These are phyloP conservation scores for Clarias laeviceps DNA, from an alignment of 2,797 vertebrate genomes.

Conservation along the genomic window DNA sequence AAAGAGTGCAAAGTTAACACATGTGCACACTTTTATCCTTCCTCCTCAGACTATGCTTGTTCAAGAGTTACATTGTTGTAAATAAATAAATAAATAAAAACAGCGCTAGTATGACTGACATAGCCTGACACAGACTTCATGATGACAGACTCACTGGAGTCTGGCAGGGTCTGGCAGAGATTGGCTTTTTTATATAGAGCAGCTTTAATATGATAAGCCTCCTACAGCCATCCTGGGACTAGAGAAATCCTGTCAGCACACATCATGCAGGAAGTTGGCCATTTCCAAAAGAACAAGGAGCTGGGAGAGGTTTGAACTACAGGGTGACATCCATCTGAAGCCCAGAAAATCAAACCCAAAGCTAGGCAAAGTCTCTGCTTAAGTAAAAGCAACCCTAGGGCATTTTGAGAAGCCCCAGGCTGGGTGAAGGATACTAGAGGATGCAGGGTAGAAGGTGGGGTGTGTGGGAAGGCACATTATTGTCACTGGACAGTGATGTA, in stretches of 20 bases:
- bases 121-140: constrained; percentile 21
- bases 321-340: constrained; percentile 1
- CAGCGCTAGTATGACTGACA: constrained; percentile 14
- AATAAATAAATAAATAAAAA: neutral
- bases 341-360: neutral
- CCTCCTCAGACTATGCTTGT: neutral
- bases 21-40: neutral
- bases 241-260: constrained; percentile 40
- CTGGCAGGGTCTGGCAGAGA: constrained; percentile 28
- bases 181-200: constrained; percentile 25
- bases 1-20: neutral
- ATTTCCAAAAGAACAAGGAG: constrained; percentile 12
- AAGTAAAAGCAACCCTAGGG: neutral
- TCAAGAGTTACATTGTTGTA: neutral
- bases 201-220: constrained; percentile 51
- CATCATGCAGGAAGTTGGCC: constrained; percentile 52
- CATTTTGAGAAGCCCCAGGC: neutral
- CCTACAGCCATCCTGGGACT: constrained; percentile 50
- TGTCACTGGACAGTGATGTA: neutral
- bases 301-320: neutral
- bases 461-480: neutral
- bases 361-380: neutral
- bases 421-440: neutral
- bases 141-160: constrained; percentile 37
- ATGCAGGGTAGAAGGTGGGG: neutral